Percentiles rank a stretch among this genome's conserved stretches.
These are phyloP conservation scores for Apocheima hispidaria DNA, from an alignment of 2,888 invertebrate genomes.

Conservation along the genomic window DNA sequence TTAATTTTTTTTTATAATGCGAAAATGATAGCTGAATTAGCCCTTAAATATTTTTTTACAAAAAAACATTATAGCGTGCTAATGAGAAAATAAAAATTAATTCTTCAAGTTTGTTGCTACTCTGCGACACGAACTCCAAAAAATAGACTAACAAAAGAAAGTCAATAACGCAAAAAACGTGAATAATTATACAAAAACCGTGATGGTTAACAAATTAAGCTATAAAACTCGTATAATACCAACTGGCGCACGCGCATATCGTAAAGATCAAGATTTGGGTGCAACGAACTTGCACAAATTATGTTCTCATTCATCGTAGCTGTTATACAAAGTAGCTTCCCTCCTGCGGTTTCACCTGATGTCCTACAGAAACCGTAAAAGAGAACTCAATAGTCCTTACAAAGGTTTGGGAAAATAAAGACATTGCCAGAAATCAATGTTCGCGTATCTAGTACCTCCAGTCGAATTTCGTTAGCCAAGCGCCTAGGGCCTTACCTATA, in stretches of 20 bases:
- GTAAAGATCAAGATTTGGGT: slow-evolving; percentile 41
- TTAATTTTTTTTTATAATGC: too few species aligned
- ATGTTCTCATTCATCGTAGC: slow-evolving; percentile 18
- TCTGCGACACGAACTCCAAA: not conserved
- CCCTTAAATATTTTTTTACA: too few species aligned
- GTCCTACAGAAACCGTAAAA: not conserved
- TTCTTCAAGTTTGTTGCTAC: too few species aligned
- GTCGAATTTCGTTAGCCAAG: too few species aligned
- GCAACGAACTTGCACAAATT: slow-evolving; percentile 38
- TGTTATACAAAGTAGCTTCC: not conserved
- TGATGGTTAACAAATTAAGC: slow-evolving; percentile 16
- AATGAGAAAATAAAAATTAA: too few species aligned
- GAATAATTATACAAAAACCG: slow-evolving; percentile 26
- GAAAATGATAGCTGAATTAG: too few species aligned
- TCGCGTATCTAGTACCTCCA: too few species aligned
- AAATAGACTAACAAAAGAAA: slow-evolving; percentile 11
- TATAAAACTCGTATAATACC: slow-evolving; percentile 23
- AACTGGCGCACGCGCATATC: slow-evolving; percentile 38
- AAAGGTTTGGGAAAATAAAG: too few species aligned
- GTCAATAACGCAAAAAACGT: slow-evolving; percentile 13
- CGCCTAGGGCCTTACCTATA: too few species aligned
- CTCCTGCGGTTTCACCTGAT: not conserved
- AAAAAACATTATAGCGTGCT: too few species aligned
- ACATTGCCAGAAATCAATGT: too few species aligned
- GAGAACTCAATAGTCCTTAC: not conserved